These are phyloP conservation scores for Diplodus puntazzo DNA, from an alignment of 2,797 vertebrate species.

Conservation along the genomic window DNA sequence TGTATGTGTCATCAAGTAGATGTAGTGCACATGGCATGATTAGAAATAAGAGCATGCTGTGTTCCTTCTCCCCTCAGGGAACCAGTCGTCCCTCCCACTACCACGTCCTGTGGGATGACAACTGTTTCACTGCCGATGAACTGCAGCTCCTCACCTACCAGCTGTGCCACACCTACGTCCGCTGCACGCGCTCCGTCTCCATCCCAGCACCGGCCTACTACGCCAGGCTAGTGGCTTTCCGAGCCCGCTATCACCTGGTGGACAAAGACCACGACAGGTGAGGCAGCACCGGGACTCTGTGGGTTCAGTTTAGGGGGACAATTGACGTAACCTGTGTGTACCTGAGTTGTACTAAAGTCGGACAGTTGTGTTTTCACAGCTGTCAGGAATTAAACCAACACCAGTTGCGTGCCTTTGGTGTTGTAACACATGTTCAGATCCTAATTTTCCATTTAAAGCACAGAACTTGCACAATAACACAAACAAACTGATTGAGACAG, in stretches of 20 bases:
- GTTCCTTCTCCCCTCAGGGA: slow-evolving; percentile 84
- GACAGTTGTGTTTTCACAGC: too few relatives aligned
- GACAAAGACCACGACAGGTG: slow-evolving; percentile 99
- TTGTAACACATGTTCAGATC: too few relatives aligned
- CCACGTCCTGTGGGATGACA: slow-evolving; percentile 99
- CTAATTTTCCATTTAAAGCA: too few relatives aligned
- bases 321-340: neutral
- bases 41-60: neutral
- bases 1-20: too few relatives aligned
- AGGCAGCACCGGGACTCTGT: slow-evolving; percentile 9
- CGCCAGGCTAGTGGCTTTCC: slow-evolving; percentile 95
- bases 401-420: too few relatives aligned
- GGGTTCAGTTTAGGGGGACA: neutral
- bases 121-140: slow-evolving; percentile 98
- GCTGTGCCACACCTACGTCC: slow-evolving; percentile 98
- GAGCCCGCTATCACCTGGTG: slow-evolving; percentile 98
- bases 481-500: too few relatives aligned
- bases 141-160: slow-evolving; percentile 98
- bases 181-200: slow-evolving; percentile 97
- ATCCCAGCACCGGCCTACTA: slow-evolving; percentile 99
- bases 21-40: too few relatives aligned
- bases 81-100: slow-evolving; percentile 99
- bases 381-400: too few relatives aligned
- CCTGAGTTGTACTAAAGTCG: neutral
- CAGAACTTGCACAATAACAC: too few relatives aligned